Evolutionary conservation across 2,888 invertebrate genomes (phyloP).

Genomic region (Drosophila ezoana): DNA sequence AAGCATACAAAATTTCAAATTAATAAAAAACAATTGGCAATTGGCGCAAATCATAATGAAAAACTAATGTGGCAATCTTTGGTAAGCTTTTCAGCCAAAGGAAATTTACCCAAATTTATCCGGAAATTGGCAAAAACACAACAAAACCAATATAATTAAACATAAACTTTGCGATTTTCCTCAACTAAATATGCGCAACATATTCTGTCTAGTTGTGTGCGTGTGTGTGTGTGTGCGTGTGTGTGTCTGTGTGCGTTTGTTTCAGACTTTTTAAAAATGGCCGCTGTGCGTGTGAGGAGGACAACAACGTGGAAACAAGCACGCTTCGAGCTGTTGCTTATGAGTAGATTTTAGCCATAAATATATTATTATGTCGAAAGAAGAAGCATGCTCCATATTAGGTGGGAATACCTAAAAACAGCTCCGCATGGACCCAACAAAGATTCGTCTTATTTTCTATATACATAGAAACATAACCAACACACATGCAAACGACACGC

Average conservation of each 20-base stretch:
- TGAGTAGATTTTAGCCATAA: too few species aligned
- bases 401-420: too few species aligned
- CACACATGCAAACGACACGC: too few species aligned
- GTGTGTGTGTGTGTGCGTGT: conserved; percentile 25
- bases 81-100: conserved; percentile 68
- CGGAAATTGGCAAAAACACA: conserved; percentile 23
- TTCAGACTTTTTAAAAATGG: conserved; percentile 61
- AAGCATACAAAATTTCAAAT: conserved; percentile 7
- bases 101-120: neutral
- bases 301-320: conserved; percentile 8
- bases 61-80: conserved; percentile 44
- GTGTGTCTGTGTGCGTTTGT: conserved; percentile 29
- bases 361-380: too few species aligned
- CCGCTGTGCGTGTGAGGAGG: conserved; percentile 43
- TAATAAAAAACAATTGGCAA: conserved; percentile 26
- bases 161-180: neutral
- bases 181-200: conserved; percentile 30
- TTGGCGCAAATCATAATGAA: conserved; percentile 17
- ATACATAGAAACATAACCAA: too few species aligned
- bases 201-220: conserved; percentile 20
- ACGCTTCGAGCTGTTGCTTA: conserved; percentile 51
- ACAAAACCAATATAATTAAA: conserved; percentile 20
- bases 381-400: too few species aligned
- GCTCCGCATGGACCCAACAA: too few species aligned
- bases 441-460: too few species aligned